Evolutionary conservation across 2,113 vertebrate species (phyloP).

Genomic region (Phylloscopus trochiloides): DNA sequence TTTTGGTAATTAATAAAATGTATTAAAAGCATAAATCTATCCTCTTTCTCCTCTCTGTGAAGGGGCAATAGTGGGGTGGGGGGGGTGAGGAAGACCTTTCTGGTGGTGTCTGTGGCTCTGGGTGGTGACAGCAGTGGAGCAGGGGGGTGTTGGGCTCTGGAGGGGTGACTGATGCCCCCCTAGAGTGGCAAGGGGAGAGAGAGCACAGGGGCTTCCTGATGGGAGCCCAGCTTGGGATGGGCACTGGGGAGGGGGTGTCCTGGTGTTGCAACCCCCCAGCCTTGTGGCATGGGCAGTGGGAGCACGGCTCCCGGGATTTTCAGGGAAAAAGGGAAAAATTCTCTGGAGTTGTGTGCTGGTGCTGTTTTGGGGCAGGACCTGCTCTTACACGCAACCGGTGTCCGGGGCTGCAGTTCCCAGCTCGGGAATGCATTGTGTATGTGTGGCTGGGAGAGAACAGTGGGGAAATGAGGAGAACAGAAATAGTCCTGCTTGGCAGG

Average conservation of each 20-base stretch:
- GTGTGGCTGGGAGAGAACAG: background rate
- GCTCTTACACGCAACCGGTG: accelerated
- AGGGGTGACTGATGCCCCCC: background rate
- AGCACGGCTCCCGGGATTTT: accelerated
- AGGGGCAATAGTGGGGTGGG: background rate
- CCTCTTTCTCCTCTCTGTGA: background rate
- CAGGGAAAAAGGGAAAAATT: background rate
- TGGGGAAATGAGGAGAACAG: background rate
- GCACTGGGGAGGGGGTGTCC: accelerated
- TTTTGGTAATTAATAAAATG: constrained; percentile 67
- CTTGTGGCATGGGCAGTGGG: accelerated
- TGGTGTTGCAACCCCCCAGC: background rate
- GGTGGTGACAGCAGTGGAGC: background rate
- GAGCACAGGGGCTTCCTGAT: accelerated
- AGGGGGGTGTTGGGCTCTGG: background rate
- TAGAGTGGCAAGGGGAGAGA: too few species aligned
- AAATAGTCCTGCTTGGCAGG: background rate
- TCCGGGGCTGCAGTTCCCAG: background rate
- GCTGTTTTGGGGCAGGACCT: background rate
- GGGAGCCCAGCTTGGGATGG: background rate
- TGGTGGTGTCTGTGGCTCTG: background rate
- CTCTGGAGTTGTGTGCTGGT: accelerated
- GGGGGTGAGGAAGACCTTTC: background rate
- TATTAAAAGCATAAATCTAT: constrained; percentile 56
- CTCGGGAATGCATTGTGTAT: accelerated